These are phyloP conservation scores for Stenurella melanura DNA, from an alignment of 2,888 invertebrate species.

Conservation along the genomic window DNA sequence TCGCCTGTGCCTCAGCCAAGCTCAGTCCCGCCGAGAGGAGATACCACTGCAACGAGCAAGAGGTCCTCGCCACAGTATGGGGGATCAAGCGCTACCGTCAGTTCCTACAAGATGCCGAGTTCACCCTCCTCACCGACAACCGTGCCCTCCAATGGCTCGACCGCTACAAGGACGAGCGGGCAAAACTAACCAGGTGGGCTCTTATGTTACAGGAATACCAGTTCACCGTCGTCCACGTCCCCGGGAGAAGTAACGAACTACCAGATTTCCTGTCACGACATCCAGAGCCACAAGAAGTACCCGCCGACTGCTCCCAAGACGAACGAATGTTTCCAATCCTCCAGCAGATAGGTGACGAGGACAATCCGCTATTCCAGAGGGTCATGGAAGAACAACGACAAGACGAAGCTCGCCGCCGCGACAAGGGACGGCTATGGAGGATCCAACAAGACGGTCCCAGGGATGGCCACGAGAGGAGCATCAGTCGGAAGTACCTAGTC, in stretches of 20 bases:
- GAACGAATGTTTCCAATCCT: neutral
- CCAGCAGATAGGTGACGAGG: neutral
- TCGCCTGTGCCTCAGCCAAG: neutral
- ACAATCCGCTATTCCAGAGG: neutral
- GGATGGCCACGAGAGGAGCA: neutral
- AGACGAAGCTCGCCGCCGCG: neutral
- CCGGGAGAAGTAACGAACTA: neutral
- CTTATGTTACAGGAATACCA: neutral
- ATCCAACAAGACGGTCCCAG: neutral
- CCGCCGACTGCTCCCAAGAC: neutral
- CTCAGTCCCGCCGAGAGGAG: neutral
- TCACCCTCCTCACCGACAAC: too few relatives aligned
- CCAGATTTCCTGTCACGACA: neutral
- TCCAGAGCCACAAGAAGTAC: neutral
- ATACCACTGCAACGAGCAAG: neutral
- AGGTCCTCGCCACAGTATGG: too few relatives aligned
- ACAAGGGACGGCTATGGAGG: neutral
- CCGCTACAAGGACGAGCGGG: neutral
- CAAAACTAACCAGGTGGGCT: neutral
- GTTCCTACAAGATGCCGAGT: neutral
- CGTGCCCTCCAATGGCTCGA: too few relatives aligned
- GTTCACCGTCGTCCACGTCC: neutral
- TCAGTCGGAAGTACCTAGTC: neutral
- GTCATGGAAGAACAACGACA: neutral
- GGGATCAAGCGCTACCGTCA: neutral